Evolutionary conservation across 1,140 invertebrate genomes (phyloP), one percentile per base, ranked within the genome.

Genomic region (Anastrepha obliqua): DNA sequence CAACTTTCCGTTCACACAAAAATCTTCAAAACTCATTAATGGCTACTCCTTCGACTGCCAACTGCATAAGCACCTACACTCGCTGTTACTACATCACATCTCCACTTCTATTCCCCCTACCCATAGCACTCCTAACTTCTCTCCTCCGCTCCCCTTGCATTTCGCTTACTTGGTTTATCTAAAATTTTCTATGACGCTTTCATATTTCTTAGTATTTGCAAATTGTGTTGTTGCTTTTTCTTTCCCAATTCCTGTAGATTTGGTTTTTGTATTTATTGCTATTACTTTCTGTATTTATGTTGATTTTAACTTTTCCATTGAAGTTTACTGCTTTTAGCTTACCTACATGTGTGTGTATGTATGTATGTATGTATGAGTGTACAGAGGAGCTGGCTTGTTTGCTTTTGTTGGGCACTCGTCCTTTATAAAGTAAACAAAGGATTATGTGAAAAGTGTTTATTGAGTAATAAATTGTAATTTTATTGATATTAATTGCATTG

Each of bases 381-480:
- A 42, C 11, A n/a, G 39, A 39, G 39, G 17, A 74, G 11, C 39
- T 42, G 0, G 39, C 17, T 39, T 74, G 39, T 74, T 74, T 74
- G 67, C 67, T 74, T 74, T 74, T 4, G 13, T 9, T 65, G 4
- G 4, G 67, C 67, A 44, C 15, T 74, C 42, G 39, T 74, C 4
- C 17, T 11, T 74, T 67, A 55, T 81, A 81, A 81, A 81, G 74
- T 55, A 81, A 81, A 81, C 47, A 81, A 81, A 81, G 74, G 74
- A 81, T 81, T 81, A 81, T 81, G 74, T 81, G 74, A 20, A 81
- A 81, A 81, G 74, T 81, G 74, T 81, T 81, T 81, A 81, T 81
- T 81, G 74, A 81, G 74, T 81, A 81, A 81, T 81, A 81, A 81
- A 81, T 81, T 81, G 74, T 55, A 81, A 81, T 81, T 81, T 81